A percentile compares a stretch with the other conserved stretches of the same genome.
Conservation (phyloP, 2,797 vertebrate species). For the Smutsia gigantea region DNA sequence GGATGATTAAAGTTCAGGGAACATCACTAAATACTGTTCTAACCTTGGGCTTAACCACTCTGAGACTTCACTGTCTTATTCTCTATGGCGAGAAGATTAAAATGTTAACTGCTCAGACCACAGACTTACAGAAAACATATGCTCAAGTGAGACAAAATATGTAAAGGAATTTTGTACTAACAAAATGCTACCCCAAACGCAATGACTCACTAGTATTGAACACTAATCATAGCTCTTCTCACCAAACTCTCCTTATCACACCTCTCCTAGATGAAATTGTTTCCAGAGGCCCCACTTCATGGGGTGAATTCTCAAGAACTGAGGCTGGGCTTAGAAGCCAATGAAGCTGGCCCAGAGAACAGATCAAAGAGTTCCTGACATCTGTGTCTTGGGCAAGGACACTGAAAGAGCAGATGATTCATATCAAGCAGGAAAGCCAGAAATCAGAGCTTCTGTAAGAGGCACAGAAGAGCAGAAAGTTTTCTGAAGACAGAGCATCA, state of each 20-base stretch:
- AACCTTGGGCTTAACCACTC: neutral
- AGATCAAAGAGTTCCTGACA: neutral
- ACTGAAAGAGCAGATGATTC: neutral
- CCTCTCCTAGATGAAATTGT: neutral
- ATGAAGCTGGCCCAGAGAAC: rapidly evolving
- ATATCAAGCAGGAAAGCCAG: neutral
- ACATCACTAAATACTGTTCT: neutral
- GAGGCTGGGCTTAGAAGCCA: neutral
- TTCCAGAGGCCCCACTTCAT: neutral
- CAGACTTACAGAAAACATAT: neutral
- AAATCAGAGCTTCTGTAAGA: neutral
- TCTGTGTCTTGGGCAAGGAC: neutral
- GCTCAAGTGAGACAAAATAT: neutral
- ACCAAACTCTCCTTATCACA: neutral
- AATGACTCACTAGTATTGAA: neutral
- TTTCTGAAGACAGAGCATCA: neutral
- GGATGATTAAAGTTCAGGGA: neutral
- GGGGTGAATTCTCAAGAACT: neutral
- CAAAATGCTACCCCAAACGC: neutral
- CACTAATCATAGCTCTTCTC: neutral
- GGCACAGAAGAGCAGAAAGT: neutral
- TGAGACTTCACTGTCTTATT: neutral
- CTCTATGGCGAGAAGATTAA: neutral
- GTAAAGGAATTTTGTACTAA: neutral
- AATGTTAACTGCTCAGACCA: neutral